Evolutionary conservation across 2,888 invertebrate genomes (phyloP).

Genomic region (Marasmarcha lunaedactyla): DNA sequence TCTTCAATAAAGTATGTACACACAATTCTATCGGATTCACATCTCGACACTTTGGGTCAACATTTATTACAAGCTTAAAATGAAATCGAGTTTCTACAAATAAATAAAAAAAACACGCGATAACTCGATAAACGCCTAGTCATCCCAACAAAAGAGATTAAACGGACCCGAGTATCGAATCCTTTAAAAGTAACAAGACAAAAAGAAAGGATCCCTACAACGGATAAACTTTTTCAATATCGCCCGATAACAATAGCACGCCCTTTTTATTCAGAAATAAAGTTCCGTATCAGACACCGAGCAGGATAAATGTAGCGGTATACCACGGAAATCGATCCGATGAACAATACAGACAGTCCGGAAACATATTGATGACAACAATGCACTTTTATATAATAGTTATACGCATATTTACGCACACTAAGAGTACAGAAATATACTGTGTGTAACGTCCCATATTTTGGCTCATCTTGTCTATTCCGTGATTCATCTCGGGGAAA

Average conservation of each 20-base stretch:
- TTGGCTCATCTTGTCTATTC: slow-evolving; percentile 45
- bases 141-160: slow-evolving; percentile 39
- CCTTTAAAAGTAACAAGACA: slow-evolving; percentile 37
- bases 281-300: slow-evolving; percentile 41
- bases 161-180: slow-evolving; percentile 38
- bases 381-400: slow-evolving; percentile 53
- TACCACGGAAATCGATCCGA: slow-evolving; percentile 17
- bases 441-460: slow-evolving; percentile 58
- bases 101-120: neutral
- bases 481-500: slow-evolving; percentile 21
- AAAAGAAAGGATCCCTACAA: slow-evolving; percentile 37
- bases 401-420: slow-evolving; percentile 41
- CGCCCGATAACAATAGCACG: slow-evolving; percentile 41
- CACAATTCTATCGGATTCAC: slow-evolving; percentile 24
- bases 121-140: slow-evolving; percentile 23
- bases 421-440: slow-evolving; percentile 60
- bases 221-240: slow-evolving; percentile 57
- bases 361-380: slow-evolving; percentile 9
- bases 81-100: slow-evolving; percentile 16
- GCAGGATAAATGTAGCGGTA: slow-evolving; percentile 30
- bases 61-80: slow-evolving; percentile 41
- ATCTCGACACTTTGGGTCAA: slow-evolving; percentile 36
- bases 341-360: neutral
- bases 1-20: slow-evolving; percentile 11
- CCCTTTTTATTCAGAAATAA: slow-evolving; percentile 30